Base-by-base conservation (phyloP, 2,113 vertebrate species). In the Aldabrachelys gigantea region DNA sequence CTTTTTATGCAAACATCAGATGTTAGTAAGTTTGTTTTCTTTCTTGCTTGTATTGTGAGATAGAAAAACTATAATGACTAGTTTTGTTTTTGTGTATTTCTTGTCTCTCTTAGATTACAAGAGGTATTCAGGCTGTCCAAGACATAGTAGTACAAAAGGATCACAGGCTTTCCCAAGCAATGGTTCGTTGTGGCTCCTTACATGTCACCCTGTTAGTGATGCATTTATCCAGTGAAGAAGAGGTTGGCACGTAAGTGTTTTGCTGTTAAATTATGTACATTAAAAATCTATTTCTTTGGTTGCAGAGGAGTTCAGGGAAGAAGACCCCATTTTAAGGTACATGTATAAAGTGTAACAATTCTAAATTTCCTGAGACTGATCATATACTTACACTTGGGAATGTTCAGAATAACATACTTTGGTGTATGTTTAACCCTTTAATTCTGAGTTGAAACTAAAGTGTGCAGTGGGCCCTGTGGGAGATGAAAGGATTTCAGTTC, bases 181-280 rank as follows among this genome's bases (percentile, higher is more conserved):
- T 99, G 99, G 97, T 98, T 93, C 97, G 82, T 5, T 88, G 98
- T 72, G 98, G 98, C 38, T 99, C 98, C 0, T 98, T 99, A 54
- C 99, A 99, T 92, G 94, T 99, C 91, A 99, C 99, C 1, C 98
- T 99, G 54, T 97, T 99, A 12, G 98, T 99, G 97, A 99, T 99
- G 96, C 98, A 99, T 95, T 98, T 99, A 79, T 97, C 98, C 87
- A 99, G 65, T 92, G 98, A 99, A 97, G 98, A 99, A 94, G 99
- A 99, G 97, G 96, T 99, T 52, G 97, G 98, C 87, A 80, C 95
- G 99, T 99, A 98, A 98, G 99, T 98, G 96, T 76, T 86, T 72
- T 47, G 35, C 2, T 72, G 11, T 82, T 93, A 76, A 92, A 90
- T 90, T 50, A 69, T 83, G 17, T 91, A 41, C 90, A 83, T 85